Percentiles rank a stretch among this genome's conserved stretches.
Conservation (phyloP, 1,140 invertebrate species). For the Drosophila biarmipes region DNA sequence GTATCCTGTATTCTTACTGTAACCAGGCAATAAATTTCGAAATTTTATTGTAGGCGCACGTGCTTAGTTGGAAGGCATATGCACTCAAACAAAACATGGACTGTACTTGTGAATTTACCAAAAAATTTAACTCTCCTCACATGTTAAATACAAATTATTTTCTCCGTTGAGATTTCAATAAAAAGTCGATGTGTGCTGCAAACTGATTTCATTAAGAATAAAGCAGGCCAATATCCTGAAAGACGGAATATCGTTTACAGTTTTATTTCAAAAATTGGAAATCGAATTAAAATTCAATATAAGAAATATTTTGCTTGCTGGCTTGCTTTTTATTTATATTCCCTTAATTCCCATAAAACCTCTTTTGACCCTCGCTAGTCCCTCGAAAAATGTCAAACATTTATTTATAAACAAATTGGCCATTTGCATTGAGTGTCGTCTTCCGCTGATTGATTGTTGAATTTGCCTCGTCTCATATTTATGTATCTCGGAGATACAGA, state of each 20-base stretch:
- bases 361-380: background rate
- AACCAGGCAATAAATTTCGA: conserved; percentile 56
- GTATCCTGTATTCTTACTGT: conserved; percentile 29
- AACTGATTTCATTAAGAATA: too few species aligned
- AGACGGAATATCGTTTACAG: background rate
- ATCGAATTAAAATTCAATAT: background rate
- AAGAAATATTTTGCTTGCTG: background rate
- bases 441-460: conserved; percentile 37
- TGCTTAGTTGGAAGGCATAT: conserved; percentile 24
- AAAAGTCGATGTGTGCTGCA: too few species aligned
- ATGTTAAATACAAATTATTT: too few species aligned
- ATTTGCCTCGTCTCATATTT: conserved; percentile 32
- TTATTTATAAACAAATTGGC: conserved; percentile 43
- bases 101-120: too few species aligned
- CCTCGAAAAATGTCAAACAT: conserved; percentile 29
- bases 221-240: background rate
- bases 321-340: background rate
- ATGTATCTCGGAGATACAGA: conserved; percentile 15
- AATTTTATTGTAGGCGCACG: conserved; percentile 70
- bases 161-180: too few species aligned
- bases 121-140: too few species aligned
- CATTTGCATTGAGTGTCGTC: conserved; percentile 38
- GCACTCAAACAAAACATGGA: conserved; percentile 2
- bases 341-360: background rate
- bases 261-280: background rate